Evolutionary conservation across 2,797 vertebrate genomes (phyloP).

Genomic region (Gobionotothen gibberifrons): DNA sequence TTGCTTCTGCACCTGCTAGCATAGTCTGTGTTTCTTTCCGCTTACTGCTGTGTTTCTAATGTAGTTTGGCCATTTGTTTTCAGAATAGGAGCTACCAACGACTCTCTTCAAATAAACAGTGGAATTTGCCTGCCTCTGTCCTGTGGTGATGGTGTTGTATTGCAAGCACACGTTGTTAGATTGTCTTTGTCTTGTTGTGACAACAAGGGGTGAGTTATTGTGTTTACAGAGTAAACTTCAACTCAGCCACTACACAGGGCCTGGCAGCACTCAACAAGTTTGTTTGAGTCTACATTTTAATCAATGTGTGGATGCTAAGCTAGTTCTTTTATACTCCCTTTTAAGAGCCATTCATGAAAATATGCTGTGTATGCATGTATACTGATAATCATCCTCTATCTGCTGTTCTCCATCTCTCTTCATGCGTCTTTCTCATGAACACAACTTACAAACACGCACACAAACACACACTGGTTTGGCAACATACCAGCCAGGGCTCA

Average conservation of each 20-base stretch:
- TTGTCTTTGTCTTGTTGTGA: conserved; percentile 73
- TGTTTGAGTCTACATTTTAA: conserved; percentile 2
- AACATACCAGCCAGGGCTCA: conserved; percentile 65
- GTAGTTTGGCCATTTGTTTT: conserved; percentile 55
- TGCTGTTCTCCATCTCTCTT: conserved; percentile 29
- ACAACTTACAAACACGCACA: conserved; percentile 48
- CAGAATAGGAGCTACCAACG: conserved; percentile 26
- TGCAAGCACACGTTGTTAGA: conserved; percentile 58
- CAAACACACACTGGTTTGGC: conserved; percentile 67
- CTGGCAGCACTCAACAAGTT: background rate
- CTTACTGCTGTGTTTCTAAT: conserved; percentile 30
- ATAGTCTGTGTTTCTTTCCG: conserved; percentile 51
- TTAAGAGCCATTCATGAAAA: conserved; percentile 30
- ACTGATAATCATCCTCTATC: conserved; percentile 50
- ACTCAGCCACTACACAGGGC: conserved; percentile 14
- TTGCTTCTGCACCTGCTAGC: conserved; percentile 46
- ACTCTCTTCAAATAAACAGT: conserved; percentile 29
- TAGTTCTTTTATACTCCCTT: background rate
- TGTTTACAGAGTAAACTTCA: conserved; percentile 76
- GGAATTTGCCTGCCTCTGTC: conserved; percentile 55
- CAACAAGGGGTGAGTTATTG: conserved; percentile 62
- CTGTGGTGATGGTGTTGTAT: conserved; percentile 53
- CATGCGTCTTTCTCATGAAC: conserved; percentile 19
- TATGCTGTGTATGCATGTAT: conserved; percentile 26
- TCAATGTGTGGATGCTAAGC: background rate